A percentile compares a stretch with the other conserved stretches of the same genome.
Conservation (phyloP, 1,140 invertebrate genomes). For the Gyrodactylus salaris region DNA sequence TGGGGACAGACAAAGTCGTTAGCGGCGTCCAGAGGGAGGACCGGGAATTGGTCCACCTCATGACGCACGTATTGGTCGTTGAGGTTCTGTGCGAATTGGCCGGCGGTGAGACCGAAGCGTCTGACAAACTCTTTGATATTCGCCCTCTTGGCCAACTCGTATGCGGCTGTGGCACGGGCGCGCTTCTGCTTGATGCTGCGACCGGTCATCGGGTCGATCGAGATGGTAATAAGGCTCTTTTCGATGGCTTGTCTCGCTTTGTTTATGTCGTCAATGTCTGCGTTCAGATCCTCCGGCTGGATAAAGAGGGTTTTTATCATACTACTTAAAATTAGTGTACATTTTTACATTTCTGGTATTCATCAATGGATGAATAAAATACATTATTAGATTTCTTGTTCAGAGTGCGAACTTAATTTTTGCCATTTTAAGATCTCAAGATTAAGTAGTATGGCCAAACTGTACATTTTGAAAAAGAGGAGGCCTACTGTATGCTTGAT, state of each 20-base stretch:
- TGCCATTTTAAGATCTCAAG: too few species aligned
- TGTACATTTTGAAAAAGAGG: too few species aligned
- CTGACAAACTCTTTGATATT: constrained; percentile 10
- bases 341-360: neutral
- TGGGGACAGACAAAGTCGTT: constrained; percentile 31
- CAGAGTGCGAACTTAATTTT: too few species aligned
- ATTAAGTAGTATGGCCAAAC: too few species aligned
- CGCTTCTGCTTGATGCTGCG: neutral
- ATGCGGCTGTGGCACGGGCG: neutral
- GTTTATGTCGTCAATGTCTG: neutral
- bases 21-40: constrained; percentile 41
- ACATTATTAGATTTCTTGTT: too few species aligned
- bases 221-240: neutral
- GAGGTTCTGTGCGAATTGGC: constrained; percentile 80
- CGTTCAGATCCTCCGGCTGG: neutral
- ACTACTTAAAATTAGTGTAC: neutral
- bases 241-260: neutral
- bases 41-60: constrained; percentile 59
- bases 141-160: neutral
- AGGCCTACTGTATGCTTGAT: too few species aligned
- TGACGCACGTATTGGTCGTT: constrained; percentile 80
- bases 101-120: constrained; percentile 59
- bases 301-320: neutral
- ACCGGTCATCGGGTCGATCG: neutral
- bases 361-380: neutral